phyloP scores from a whole-genome alignment of 2,888 invertebrate genomes.

The Rapana venosa region DNA sequence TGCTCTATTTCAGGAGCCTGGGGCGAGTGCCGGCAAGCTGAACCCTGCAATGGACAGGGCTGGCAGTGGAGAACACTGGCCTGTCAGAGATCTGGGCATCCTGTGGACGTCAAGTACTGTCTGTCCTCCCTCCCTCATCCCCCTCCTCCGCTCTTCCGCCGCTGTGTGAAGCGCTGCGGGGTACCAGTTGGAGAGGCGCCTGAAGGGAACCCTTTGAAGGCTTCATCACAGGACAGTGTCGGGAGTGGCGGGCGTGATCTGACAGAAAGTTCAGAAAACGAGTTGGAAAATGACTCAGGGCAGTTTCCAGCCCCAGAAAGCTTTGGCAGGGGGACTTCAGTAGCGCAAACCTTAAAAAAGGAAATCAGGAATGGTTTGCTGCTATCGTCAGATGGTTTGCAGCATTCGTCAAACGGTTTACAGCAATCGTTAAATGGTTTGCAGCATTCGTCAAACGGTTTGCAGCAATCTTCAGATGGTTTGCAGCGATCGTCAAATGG shows the following conservation, averaged over 20 bases:
- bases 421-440: no score
- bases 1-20: background rate
- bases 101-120: background rate
- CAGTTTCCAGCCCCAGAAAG: background rate
- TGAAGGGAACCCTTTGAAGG: background rate
- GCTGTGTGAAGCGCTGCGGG: background rate
- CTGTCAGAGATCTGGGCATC: background rate
- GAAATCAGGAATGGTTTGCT: no score
- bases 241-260: background rate
- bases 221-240: background rate
- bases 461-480: no score
- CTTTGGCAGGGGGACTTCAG: background rate
- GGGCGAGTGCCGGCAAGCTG: background rate
- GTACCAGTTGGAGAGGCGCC: background rate
- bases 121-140: background rate
- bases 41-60: background rate
- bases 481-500: no score
- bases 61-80: background rate
- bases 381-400: no score
- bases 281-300: background rate
- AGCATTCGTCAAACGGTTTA: no score
- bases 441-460: no score
- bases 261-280: background rate
- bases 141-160: background rate
- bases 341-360: no score